These are phyloP conservation scores for Leptinotarsa defecta DNA, from an alignment of 1,140 invertebrate species.

Conservation along the genomic window DNA sequence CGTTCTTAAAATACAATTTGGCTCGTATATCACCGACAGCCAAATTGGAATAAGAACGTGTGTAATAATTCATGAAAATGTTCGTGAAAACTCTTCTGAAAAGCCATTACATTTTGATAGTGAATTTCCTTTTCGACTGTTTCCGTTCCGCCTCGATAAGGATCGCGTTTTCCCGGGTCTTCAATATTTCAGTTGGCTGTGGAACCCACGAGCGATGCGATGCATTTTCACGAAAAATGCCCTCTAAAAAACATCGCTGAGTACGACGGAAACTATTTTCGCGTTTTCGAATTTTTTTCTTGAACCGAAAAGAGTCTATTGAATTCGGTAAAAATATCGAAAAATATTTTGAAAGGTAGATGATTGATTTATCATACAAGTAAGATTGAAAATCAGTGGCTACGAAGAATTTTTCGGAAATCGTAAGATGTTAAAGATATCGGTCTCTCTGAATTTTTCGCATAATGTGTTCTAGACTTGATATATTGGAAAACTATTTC, in stretches of 20 bases:
- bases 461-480: no score
- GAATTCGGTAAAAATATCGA: no score
- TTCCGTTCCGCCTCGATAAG: slow-evolving; percentile 13
- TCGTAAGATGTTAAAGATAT: no score
- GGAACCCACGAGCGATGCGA: neutral
- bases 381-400: no score
- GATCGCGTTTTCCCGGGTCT: slow-evolving; percentile 25
- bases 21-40: slow-evolving; percentile 15
- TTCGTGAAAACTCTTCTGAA: slow-evolving; percentile 29
- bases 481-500: no score
- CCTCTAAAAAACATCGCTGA: slow-evolving; percentile 15
- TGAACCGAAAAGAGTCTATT: no score
- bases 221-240: slow-evolving; percentile 1
- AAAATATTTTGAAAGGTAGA: no score
- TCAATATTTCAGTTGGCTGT: slow-evolving; percentile 20
- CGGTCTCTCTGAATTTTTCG: no score
- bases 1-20: slow-evolving; percentile 20
- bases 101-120: slow-evolving; percentile 28
- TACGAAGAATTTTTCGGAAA: no score
- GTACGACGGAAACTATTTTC: neutral
- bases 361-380: no score
- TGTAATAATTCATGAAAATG: slow-evolving; percentile 31
- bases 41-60: slow-evolving; percentile 26
- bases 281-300: no score
- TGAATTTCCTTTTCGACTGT: slow-evolving; percentile 23